Percentiles rank a stretch among this genome's conserved stretches.
These are phyloP conservation scores for Volucella zonaria DNA, from an alignment of 2,888 invertebrate species.

Conservation along the genomic window DNA sequence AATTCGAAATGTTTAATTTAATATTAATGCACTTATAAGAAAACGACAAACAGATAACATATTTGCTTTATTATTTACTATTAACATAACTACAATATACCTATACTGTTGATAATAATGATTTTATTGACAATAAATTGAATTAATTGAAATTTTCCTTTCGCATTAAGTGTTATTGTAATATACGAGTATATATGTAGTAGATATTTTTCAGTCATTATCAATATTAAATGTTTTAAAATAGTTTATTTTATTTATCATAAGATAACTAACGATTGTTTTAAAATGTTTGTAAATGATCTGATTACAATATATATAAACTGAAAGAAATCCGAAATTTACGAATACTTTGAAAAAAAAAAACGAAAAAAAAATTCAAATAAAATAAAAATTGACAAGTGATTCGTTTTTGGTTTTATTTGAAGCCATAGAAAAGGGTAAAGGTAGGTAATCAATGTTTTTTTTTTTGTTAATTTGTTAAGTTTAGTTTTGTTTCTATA, in stretches of 20 bases:
- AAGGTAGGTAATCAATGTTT: conserved; percentile 37
- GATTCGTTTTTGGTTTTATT: conserved; percentile 11
- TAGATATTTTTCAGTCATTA: conserved; percentile 58
- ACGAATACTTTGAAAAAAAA: conserved; percentile 13
- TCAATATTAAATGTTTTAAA: conserved; percentile 61
- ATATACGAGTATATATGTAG: conserved; percentile 1
- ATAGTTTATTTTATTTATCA: conserved; percentile 54
- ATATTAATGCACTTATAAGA: conserved; percentile 15
- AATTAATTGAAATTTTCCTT: conserved; percentile 40
- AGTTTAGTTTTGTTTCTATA: neutral
- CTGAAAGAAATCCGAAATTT: conserved; percentile 40
- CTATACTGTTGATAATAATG: conserved; percentile 24
- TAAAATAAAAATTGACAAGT: conserved; percentile 32
- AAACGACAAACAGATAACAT: conserved; percentile 60
- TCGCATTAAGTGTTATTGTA: neutral
- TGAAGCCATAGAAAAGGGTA: conserved; percentile 57
- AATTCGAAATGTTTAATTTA: conserved; percentile 33
- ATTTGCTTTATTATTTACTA: conserved; percentile 20
- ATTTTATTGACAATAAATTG: conserved; percentile 49
- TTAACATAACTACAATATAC: conserved; percentile 53
- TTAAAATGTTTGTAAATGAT: neutral
- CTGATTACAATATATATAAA: conserved; percentile 7
- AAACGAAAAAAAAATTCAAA: conserved; percentile 9
- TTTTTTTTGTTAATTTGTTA: conserved; percentile 22
- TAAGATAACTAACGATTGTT: conserved; percentile 43